Base-by-base conservation (phyloP, 2,797 vertebrate genomes). In the Brachymystax lenok region DNA sequence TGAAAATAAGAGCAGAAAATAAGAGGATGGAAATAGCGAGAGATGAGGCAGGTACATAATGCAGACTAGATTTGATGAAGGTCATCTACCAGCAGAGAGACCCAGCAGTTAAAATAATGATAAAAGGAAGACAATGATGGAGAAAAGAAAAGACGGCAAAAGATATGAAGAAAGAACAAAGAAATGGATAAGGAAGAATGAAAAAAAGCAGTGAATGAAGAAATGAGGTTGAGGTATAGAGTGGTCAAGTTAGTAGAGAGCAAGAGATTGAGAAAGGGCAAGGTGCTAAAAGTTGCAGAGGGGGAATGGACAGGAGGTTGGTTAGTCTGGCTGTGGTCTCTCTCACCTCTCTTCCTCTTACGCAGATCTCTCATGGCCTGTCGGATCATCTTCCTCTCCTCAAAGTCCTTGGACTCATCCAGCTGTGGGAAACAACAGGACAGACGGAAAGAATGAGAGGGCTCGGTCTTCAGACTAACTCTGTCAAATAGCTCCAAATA, bases 261-360 rank as follows among this genome's bases (percentile, higher is more conserved):
- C 33, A 78, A 64, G 52, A 33, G 69, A 27, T 12, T 68, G 40
- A 56, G 19, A 19, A 52, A 77, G 63, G 51, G 4, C 16, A 72
- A 61, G 6, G 17, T 30, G 13, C 14, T 19, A 14, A 21, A 46
- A 21, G 14, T 30, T 56, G 14, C 12, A 12, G 24, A 40, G 66
- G 59, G 17, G 21, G 33, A 35, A 46, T 2, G 40, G 16, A 24
- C 64, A 30, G 27, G 35, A 35, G 4, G 28, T 30, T 19, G 13
- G 51, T 30, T 13, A 56, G 54, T 72, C n/a, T 27, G 7, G 27
- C 6, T 12, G 5, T 24, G 24, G 2, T 13, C 24, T 46, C 16
- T 0, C n/a, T 89, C 94, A 99, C 98, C 98, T 97, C 97, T 93
- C 85, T 98, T 99, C 87, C 89, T 96, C 87, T 99, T 98, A 71